phyloP scores from a whole-genome alignment of 2,797 vertebrate species.

The Esox lucius region DNA sequence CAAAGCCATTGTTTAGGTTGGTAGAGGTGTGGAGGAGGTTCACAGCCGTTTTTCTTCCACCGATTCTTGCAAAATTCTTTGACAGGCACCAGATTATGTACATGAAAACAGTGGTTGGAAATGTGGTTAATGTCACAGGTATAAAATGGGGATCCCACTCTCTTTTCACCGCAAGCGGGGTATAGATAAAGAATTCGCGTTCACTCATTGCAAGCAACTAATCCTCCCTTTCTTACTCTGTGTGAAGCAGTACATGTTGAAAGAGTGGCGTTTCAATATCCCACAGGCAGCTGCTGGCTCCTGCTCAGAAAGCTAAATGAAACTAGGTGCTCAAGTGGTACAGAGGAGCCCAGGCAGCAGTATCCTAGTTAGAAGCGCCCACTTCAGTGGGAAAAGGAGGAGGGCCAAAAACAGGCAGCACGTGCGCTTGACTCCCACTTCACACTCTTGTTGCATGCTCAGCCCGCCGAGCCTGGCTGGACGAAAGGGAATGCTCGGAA shows the following conservation, averaged over 20 bases:
- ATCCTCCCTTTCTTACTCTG: slow-evolving; percentile 33
- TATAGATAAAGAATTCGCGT: not conserved
- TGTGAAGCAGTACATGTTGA: slow-evolving; percentile 49
- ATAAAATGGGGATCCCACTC: slow-evolving; percentile 31
- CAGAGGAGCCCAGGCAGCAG: slow-evolving; percentile 40
- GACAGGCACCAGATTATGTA: too few species aligned
- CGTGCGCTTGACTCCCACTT: slow-evolving; percentile 48
- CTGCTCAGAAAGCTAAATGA: slow-evolving; percentile 54
- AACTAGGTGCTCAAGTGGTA: slow-evolving; percentile 62
- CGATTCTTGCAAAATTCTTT: too few species aligned
- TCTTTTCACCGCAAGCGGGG: not conserved
- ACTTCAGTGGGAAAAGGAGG: slow-evolving; percentile 35
- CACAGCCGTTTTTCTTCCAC: too few species aligned
- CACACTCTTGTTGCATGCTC: not conserved
- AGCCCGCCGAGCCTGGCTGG: slow-evolving; percentile 51
- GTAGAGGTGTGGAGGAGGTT: too few species aligned
- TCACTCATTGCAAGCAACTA: slow-evolving; percentile 36
- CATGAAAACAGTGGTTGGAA: not conserved
- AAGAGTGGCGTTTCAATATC: slow-evolving; percentile 42
- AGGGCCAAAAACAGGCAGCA: slow-evolving; percentile 54
- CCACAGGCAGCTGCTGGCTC: slow-evolving; percentile 43
- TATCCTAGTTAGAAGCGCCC: slow-evolving; percentile 30
- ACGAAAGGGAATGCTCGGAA: slow-evolving; percentile 51
- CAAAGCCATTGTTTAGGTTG: too few species aligned
- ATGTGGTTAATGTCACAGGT: slow-evolving; percentile 15